Evolutionary conservation across 1,140 invertebrate species (phyloP), one percentile per base, ranked within the genome.

Genomic region (Cydia strobilella): DNA sequence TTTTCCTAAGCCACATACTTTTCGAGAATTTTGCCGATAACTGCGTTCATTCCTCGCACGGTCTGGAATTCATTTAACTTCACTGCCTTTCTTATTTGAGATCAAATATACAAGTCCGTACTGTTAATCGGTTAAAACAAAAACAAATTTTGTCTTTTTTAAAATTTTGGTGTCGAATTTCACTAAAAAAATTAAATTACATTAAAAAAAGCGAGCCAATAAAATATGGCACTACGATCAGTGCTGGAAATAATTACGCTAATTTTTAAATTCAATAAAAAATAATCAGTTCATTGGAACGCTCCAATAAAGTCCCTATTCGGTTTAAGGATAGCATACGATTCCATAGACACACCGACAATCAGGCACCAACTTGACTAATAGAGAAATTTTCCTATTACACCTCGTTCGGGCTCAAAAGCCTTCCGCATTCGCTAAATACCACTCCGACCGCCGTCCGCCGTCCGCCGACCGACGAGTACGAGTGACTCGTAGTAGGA

Each of bases 251-350:
- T 83, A 86, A 89, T 89, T 87, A 89, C 20, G 83, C 90, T 90
- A 90, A 78, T 79, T 81, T 84, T 87, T 82, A 77, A 86, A 86
- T 88, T 85, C 81, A 81, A 80, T 81, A 85, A 85, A 84, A 79
- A 90, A 88, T 84, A 91, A 92, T 92, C 90, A 92, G 90, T 92
- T 90, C 90, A 84, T 89, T 90, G 90, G 89, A 91, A 82, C 74
- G 65, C 81, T 90, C 86, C 88, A 88, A 85, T 84, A 84, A 83
- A 81, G 74, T 81, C 81, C 27, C 27, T 82, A 80, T 79, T 78
- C 81, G 74, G 48, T 39, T 59, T 75, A 80, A 76, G 79, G 45
- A 73, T 75, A 80, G 76, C 81, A 77, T 80, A 85, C 86, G 78
- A 82, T 79, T 74, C 79, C 72, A 79, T 71, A 77, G 65, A 84